These are phyloP conservation scores for Phalacrocorax aristotelis DNA, from an alignment of 2,113 vertebrate genomes.

Conservation along the genomic window DNA sequence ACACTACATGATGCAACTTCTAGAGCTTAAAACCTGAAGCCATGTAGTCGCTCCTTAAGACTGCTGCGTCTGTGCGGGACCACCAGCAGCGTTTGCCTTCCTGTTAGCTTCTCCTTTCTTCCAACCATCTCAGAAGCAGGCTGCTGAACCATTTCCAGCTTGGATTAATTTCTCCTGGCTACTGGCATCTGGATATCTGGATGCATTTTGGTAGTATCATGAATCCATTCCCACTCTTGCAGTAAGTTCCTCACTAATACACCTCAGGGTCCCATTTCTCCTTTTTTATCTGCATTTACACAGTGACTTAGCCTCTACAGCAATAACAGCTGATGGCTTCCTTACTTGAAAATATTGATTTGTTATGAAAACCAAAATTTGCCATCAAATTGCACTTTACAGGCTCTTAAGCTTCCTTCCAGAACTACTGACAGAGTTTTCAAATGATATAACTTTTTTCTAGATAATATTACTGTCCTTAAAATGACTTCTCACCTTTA, in stretches of 20 bases:
- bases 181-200: neutral
- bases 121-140: neutral
- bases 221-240: neutral
- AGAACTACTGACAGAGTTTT: neutral
- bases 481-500: neutral
- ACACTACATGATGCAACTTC: neutral
- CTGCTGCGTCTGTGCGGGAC: neutral
- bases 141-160: neutral
- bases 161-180: neutral
- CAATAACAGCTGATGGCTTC: neutral
- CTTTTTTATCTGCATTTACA: neutral
- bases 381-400: neutral
- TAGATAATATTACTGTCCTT: neutral
- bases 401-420: neutral
- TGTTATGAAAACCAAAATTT: neutral
- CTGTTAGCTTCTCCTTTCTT: neutral
- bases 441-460: neutral
- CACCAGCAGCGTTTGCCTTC: neutral
- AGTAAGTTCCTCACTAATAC: neutral
- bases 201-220: neutral
- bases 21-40: neutral
- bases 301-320: neutral
- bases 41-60: neutral
- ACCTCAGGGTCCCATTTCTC: neutral
- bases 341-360: neutral